A percentile compares a stretch with the other conserved stretches of the same genome.
These are phyloP conservation scores for Charaxes varanes DNA, from an alignment of 1,140 invertebrate species.

Conservation along the genomic window DNA sequence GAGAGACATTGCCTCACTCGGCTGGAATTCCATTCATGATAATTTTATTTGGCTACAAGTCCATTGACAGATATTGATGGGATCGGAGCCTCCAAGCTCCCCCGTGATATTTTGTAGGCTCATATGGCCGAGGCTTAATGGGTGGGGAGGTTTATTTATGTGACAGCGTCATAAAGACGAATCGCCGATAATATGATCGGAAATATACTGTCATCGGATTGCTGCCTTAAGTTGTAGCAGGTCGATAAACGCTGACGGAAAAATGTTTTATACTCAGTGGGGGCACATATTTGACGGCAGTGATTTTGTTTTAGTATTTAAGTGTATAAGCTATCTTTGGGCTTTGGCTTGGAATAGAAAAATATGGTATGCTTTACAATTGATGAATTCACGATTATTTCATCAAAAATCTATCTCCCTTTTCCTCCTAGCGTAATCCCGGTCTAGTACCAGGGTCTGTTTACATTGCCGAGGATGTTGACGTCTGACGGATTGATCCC, in stretches of 20 bases:
- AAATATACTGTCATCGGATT: slow-evolving; percentile 3
- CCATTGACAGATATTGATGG: slow-evolving; percentile 65
- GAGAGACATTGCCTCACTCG: slow-evolving; percentile 37
- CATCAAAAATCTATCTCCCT: too few species aligned
- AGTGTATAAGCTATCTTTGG: too few species aligned
- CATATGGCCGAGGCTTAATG: slow-evolving; percentile 37
- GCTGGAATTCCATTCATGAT: slow-evolving; percentile 46
- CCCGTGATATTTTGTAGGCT: slow-evolving; percentile 41
- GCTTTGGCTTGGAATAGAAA: too few species aligned
- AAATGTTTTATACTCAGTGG: too few species aligned
- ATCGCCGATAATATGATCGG: slow-evolving; percentile 36
- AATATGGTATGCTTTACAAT: too few species aligned
- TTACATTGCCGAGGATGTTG: too few species aligned
- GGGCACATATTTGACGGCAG: background rate
- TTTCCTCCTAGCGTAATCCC: too few species aligned
- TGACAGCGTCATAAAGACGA: slow-evolving; percentile 41
- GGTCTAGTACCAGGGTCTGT: too few species aligned
- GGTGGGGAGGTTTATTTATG: slow-evolving; percentile 47
- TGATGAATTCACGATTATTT: too few species aligned
- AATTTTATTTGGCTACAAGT: slow-evolving; percentile 60
- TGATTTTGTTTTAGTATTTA: background rate
- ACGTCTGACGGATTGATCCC: too few species aligned
- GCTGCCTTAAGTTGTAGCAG: background rate
- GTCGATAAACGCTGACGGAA: background rate
- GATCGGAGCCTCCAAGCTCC: slow-evolving; percentile 29